Evolutionary conservation across 2,888 invertebrate genomes (phyloP).

Genomic region (Lochmaea capreae): DNA sequence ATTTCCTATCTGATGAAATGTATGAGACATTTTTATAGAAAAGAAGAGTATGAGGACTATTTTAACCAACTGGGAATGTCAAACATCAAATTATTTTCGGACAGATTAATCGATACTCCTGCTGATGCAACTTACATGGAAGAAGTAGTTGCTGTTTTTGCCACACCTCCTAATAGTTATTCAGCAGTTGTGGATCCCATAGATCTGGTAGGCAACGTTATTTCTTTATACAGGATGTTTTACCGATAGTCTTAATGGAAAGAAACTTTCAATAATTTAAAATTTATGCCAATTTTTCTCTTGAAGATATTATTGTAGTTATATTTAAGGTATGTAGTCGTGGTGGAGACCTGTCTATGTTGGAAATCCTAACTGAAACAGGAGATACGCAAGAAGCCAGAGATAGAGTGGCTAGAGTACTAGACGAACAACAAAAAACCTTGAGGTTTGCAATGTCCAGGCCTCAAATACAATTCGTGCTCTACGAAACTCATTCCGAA

Average conservation of each 20-base stretch:
- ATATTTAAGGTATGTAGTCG: constrained; percentile 72
- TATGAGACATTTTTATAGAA: constrained; percentile 62
- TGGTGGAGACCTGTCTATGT: constrained; percentile 81
- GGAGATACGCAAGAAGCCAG: constrained; percentile 73
- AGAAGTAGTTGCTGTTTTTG: constrained; percentile 74
- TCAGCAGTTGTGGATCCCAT: constrained; percentile 84
- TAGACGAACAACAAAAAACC: constrained; percentile 82
- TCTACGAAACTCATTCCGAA: constrained; percentile 86
- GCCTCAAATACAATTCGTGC: constrained; percentile 81
- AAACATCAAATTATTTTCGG: constrained; percentile 68
- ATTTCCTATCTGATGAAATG: neutral
- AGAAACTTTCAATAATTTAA: no score
- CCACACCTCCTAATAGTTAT: constrained; percentile 85
- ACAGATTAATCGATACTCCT: constrained; percentile 67
- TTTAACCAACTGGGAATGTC: constrained; percentile 76
- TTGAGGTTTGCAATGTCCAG: constrained; percentile 80
- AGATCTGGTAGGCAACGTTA: constrained; percentile 70
- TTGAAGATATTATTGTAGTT: neutral
- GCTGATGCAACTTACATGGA: constrained; percentile 69
- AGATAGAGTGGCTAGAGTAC: constrained; percentile 73
- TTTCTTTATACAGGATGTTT: no score
- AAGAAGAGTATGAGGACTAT: constrained; percentile 76
- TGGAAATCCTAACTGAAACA: constrained; percentile 79
- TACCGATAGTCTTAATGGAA: no score
- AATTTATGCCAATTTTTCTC: no score